Evolutionary conservation across 2,797 vertebrate species (phyloP), one percentile per base, ranked within the genome.

Genomic region (Apogon hyalosoma): DNA sequence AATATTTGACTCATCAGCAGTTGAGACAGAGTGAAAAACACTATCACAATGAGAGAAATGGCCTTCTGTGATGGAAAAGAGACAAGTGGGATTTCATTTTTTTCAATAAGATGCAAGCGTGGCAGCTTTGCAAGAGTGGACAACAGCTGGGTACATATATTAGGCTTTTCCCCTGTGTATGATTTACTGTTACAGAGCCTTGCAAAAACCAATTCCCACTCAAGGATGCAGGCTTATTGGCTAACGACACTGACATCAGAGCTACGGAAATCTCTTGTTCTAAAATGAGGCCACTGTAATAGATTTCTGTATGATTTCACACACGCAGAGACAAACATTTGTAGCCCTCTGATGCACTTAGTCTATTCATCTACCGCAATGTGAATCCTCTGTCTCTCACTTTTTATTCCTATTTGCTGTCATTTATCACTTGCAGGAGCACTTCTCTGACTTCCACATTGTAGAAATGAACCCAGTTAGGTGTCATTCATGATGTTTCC

Each of bases 141-240:
- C 70, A 64, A 69, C 70, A 86, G 71, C 75, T 61, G 67, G 63
- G 50, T 33, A 68, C 45, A 61, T 76, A 43, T 61, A 67, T 65
- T 31, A 62, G 11, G 51, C 38, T 51, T 55, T 56, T 64, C 33
- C 24, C 42, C 14, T 16, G 14, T 67, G 50, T 41, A n/a, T 61
- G 57, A 83, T 59, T 76, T 67, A 52, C 78, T 69, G 39, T 73
- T 77, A 75, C 47, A 63, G 63, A 83, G 54, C 43, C 56, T 55
- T 28, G n/a, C 39, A 63, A 64, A 67, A 63, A 67, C 9, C 51
- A 69, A 63, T 78, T 62, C 36, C 42, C 40, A 50, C 7, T 47
- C 53, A 65, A 59, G 36, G 58, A 56, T 67, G 24, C 55, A 61
- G 13, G 11, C 75, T 80, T 75, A 33, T 16, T 53, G 56, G 50